Evolutionary conservation across 2,113 vertebrate genomes (phyloP).

Genomic region (Syngnathus floridae): DNA sequence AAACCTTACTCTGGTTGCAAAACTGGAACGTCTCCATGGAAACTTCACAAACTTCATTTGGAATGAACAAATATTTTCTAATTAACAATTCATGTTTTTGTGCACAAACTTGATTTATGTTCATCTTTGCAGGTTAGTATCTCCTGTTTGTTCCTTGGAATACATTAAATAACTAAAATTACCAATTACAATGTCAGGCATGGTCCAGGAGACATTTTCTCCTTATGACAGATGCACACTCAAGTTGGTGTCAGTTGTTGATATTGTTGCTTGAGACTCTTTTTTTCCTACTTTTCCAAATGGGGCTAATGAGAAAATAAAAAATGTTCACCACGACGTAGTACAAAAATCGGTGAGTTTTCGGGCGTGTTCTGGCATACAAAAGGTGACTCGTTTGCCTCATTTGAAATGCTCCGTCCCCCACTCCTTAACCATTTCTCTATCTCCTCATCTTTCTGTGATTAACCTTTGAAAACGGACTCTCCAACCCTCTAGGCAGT

Average conservation of each 20-base stretch:
- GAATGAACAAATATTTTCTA: not conserved
- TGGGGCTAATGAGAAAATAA: not conserved
- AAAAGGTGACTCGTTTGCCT: not conserved
- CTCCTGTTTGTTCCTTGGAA: not conserved
- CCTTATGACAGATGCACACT: not conserved
- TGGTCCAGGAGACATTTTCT: not conserved
- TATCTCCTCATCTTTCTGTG: conserved; percentile 23
- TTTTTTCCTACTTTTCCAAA: not conserved
- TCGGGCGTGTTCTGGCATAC: not conserved
- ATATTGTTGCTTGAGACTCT: not conserved
- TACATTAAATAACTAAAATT: not conserved
- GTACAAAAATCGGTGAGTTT: not conserved
- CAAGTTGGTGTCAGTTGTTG: not conserved
- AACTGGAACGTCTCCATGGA: not conserved
- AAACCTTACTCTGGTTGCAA: not conserved
- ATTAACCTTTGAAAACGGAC: conserved; percentile 62
- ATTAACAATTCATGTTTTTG: not conserved
- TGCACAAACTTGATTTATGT: not conserved
- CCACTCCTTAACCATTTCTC: conserved; percentile 2
- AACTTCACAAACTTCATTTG: not conserved
- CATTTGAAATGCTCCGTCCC: not conserved
- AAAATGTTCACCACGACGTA: no score
- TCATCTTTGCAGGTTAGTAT: not conserved
- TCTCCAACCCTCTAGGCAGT: conserved; percentile 20
- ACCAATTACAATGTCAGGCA: not conserved